A percentile compares a stretch with the other conserved stretches of the same genome.
Conservation (phyloP, 2,113 vertebrate genomes). For the Pseudopipra pipra region DNA sequence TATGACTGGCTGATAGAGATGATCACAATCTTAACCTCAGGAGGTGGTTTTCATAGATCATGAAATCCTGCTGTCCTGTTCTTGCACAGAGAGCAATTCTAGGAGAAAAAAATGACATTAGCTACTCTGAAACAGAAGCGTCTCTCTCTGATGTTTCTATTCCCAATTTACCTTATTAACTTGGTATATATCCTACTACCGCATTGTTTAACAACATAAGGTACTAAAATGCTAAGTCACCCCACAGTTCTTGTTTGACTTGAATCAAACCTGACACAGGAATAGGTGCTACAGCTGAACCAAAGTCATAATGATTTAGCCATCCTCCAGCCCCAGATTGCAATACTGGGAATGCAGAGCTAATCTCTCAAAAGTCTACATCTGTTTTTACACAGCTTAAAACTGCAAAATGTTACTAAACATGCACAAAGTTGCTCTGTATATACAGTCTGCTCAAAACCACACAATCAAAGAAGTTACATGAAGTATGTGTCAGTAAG, state of each 20-base stretch:
- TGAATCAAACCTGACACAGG: neutral
- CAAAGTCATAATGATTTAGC: neutral
- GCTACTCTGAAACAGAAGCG: neutral
- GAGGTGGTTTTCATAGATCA: neutral
- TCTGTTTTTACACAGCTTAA: neutral
- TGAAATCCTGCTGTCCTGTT: neutral
- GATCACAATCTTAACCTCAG: neutral
- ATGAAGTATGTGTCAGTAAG: neutral
- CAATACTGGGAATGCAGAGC: neutral
- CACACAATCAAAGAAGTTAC: neutral
- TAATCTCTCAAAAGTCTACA: neutral
- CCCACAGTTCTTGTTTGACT: neutral
- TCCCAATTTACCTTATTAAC: neutral
- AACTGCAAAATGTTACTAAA: neutral
- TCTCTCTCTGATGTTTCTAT: neutral
- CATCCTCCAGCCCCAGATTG: accelerated
- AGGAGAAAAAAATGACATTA: neutral
- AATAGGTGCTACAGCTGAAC: neutral
- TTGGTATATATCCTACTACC: neutral
- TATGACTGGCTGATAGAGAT: neutral
- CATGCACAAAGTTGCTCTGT: neutral
- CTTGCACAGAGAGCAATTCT: neutral
- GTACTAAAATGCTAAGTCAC: neutral
- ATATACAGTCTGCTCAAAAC: neutral
- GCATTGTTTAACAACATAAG: neutral